Base-by-base conservation (phyloP, 2,888 invertebrate species). In the Acronicta leporina region DNA sequence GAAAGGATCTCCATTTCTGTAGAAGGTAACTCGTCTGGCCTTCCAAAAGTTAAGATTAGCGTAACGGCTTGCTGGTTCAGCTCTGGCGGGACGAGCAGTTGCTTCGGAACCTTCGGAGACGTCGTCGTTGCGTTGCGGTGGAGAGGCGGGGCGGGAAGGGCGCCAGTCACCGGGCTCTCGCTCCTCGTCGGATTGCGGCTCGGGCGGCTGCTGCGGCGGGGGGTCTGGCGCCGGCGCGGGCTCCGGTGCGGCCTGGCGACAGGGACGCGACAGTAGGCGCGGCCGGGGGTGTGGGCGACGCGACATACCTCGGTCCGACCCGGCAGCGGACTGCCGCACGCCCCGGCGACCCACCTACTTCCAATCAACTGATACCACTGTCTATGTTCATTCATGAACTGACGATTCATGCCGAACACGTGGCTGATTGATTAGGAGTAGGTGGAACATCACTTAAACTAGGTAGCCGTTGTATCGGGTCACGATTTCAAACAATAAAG, bases 1-100 rank as follows among this genome's bases (percentile, higher is more conserved):
- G 86, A 98, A 98, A 0, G 98, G 97, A 86, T 99, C 98, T 4
- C 99, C 99, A 95, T 99, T 99, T 86, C 98, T 96, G 92, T 97
- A 99, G 91, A 99, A 98, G 1, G 97, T 96, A 60, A 98, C 97
- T 52, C 98, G 95, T 62, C 98, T 95, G 0, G 98, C 97, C 81
- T 97, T 96, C 98, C 98, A 98, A 86, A 97, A 98, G 71, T 97
- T 97, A 52, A 97, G 95, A 87, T 97, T 97, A 71, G 96, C 96
- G 90, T 97, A 97, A 79, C 96, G 93, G 86, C 96, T 95, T 59
- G 95, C 85, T 77, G 96, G 95, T 89, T 96, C 92, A 75, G 94
- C 87, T 89, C 87, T 94, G 91, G 79, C 95, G 88, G 94, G 96
- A 92, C 95, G 95, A 90, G 89, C 95, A 0, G 87, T 73, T 13